These are phyloP conservation scores for Drosophila imparisetae DNA, from an alignment of 2,888 invertebrate genomes.

Conservation along the genomic window DNA sequence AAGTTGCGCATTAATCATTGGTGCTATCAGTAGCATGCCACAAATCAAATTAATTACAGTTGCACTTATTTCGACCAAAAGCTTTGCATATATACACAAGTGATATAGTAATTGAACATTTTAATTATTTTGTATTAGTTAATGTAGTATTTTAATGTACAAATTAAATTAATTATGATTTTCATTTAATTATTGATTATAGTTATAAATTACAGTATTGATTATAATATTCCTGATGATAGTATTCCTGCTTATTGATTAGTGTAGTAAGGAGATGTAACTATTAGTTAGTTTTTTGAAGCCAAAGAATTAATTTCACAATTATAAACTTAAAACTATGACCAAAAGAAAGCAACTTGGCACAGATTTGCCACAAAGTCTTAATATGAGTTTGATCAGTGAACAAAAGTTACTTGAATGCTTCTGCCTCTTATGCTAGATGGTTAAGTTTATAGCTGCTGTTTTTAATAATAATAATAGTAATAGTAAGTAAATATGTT, in stretches of 20 bases:
- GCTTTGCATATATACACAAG: background rate
- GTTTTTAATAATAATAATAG: background rate
- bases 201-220: background rate
- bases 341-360: background rate
- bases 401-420: background rate
- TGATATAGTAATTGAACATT: background rate
- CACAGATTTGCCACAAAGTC: background rate
- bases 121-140: background rate
- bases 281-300: too few relatives aligned
- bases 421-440: background rate
- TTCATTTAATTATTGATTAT: background rate
- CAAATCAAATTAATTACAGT: background rate
- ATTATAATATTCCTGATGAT: background rate
- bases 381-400: background rate
- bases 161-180: background rate
- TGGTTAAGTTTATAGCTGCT: background rate
- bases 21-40: background rate
- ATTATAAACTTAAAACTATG: background rate
- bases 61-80: background rate
- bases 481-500: background rate
- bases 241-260: background rate
- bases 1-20: slow-evolving; percentile 13
- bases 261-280: too few relatives aligned
- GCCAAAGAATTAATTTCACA: too few relatives aligned
- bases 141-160: background rate